Evolutionary conservation across 2,113 vertebrate genomes (phyloP), one percentile per base, ranked within the genome.

Genomic region (Amphiprion percula): DNA sequence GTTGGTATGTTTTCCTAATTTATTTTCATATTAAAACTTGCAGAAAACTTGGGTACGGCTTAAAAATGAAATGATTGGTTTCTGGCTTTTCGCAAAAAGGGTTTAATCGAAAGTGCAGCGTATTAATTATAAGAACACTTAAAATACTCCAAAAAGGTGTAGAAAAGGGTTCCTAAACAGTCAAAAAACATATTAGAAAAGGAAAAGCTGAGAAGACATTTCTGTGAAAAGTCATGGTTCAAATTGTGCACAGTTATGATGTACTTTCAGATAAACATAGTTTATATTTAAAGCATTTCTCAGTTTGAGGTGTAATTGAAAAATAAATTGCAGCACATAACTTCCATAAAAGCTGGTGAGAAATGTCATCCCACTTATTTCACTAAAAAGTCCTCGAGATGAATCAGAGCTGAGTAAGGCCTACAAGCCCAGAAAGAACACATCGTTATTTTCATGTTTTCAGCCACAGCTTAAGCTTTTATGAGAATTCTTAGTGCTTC

Each of bases 71-170:
- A 11, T 39, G 69, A 24, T 50, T 46, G 14, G 17, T 46, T 64
- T 74, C 21, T 70, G 33, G 49, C 56, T 46, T n/a, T 33, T 68
- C n/a, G n/a, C 19, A 9, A 77, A 68, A 61, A 53, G 30, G 10
- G 41, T 33, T 53, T 61, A 17, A 49, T 24, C 26, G 37, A 75
- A 75, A 15, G 7, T 44, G 28, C 23, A 12, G 28, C 41, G 21
- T 26, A 28, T 28, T 11, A 21, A 15, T 74, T 16, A 44, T 44
- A 41, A 10, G 21, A 61, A 52, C 39, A 24, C n/a, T 24, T 7
- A 39, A 24, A 39, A 10, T 53, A 11, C 10, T 47, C 33, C 24
- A 19, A 2, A 41, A 37, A 26, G 9, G 33, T 28, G 33, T 16
- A 41, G 23, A 62, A 53, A 70, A 19, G 26, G 26, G 0, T 15